Evolutionary conservation across 2,797 vertebrate species (phyloP).

Genomic region (Falco novaeseelandiae): DNA sequence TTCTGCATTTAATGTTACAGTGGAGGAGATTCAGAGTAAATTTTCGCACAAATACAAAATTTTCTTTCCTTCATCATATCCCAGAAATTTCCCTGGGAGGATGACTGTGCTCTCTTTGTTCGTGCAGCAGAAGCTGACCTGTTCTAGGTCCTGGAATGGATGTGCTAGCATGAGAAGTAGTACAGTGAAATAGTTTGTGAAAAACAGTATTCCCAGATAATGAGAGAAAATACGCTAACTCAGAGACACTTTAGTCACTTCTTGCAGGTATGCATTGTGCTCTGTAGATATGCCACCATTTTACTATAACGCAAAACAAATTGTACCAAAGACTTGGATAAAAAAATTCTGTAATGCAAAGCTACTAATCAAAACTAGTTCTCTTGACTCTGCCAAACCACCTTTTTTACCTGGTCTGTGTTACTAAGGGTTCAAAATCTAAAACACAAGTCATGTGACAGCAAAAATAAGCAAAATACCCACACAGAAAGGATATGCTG

Average conservation of each 20-base stretch:
- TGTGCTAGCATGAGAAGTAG: background rate
- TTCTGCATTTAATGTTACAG: background rate
- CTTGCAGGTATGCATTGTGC: background rate
- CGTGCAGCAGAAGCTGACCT: background rate
- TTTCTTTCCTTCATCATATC: background rate
- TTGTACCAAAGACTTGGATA: background rate
- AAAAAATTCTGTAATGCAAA: background rate
- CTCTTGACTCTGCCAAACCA: background rate
- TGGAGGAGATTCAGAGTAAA: background rate
- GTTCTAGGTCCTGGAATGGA: background rate
- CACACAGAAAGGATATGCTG: background rate
- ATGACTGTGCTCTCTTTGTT: background rate
- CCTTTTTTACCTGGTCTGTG: background rate
- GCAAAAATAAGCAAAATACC: background rate
- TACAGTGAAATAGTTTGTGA: background rate
- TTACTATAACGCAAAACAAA: background rate
- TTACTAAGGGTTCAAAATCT: background rate
- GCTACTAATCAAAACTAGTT: background rate
- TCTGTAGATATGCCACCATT: background rate
- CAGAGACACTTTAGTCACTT: background rate
- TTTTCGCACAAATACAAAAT: background rate
- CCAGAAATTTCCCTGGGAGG: background rate
- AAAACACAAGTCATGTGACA: background rate
- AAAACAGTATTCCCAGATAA: background rate
- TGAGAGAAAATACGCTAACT: background rate